phyloP scores from a whole-genome alignment of 1,140 invertebrate species.

The Ectropis grisescens region DNA sequence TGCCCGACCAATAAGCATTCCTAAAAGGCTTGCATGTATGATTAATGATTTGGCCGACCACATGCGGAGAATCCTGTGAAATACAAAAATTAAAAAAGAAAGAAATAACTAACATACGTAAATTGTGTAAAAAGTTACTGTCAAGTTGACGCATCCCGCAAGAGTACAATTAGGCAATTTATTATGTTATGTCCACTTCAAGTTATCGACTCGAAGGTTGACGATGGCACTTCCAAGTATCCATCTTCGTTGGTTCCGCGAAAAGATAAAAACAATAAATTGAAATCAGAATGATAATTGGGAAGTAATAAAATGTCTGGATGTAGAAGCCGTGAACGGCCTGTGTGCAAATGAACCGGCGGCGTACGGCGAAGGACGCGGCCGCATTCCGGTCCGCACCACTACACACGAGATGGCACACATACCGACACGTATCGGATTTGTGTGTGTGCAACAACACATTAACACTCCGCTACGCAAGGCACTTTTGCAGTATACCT shows the following conservation, averaged over 20 bases:
- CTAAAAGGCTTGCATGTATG: too few species aligned
- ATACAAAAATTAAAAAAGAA: too few species aligned
- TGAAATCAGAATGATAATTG: slow-evolving; percentile 48
- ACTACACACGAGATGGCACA: slow-evolving; percentile 45
- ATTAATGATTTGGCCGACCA: too few species aligned
- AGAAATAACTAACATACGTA: too few species aligned
- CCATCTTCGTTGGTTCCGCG: neutral
- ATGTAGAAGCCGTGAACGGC: slow-evolving; percentile 22
- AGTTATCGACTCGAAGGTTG: too few species aligned
- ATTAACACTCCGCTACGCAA: slow-evolving; percentile 34
- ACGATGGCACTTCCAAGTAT: too few species aligned
- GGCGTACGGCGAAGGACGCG: slow-evolving; percentile 53
- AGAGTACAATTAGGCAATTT: too few species aligned
- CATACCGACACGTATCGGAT: slow-evolving; percentile 38
- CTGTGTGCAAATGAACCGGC: slow-evolving; percentile 58
- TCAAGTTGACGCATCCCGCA: too few species aligned
- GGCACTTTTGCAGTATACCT: slow-evolving; percentile 32
- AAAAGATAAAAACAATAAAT: slow-evolving; percentile 1
- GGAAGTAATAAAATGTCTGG: slow-evolving; percentile 54
- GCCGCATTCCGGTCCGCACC: slow-evolving; percentile 55
- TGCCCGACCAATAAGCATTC: too few species aligned
- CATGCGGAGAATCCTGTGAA: too few species aligned
- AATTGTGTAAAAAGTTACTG: too few species aligned
- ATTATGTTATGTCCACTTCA: too few species aligned
- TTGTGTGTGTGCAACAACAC: slow-evolving; percentile 28